Evolutionary conservation across 2,888 invertebrate genomes (phyloP).

Genomic region (Tanypteryx hageni): DNA sequence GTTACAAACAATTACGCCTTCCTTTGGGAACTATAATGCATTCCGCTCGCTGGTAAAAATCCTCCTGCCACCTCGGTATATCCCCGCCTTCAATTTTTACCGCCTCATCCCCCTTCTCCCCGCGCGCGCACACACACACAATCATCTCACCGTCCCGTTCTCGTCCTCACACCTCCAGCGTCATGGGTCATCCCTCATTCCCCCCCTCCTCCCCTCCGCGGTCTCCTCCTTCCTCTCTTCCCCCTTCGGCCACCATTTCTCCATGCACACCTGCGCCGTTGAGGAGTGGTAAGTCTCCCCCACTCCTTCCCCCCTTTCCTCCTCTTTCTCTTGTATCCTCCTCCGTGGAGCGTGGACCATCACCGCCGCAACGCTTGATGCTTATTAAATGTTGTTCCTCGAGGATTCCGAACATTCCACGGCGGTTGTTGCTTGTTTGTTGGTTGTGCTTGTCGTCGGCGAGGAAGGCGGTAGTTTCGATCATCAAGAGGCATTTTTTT

Average conservation of each 20-base stretch:
- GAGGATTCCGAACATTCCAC: background rate
- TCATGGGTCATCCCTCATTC: background rate
- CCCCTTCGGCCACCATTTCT: constrained; percentile 19
- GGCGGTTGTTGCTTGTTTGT: background rate
- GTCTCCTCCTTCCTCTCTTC: background rate
- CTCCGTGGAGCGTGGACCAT: background rate
- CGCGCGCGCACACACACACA: background rate
- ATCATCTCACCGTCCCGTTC: background rate
- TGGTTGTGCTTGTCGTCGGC: background rate
- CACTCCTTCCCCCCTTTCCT: background rate
- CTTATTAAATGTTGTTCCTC: constrained; percentile 32
- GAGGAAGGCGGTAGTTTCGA: background rate
- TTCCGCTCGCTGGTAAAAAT: background rate
- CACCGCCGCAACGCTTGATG: background rate
- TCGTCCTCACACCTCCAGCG: background rate
- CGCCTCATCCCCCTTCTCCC: background rate
- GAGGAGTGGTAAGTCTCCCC: background rate
- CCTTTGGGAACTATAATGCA: background rate
- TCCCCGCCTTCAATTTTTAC: background rate
- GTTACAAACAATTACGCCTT: too few species aligned
- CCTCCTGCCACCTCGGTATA: background rate
- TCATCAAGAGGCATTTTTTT: background rate
- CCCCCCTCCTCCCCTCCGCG: background rate
- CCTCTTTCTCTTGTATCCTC: background rate
- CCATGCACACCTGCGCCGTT: constrained; percentile 17